Base-by-base conservation (phyloP, 1,140 invertebrate species). In the Drosophila sucinea region DNA sequence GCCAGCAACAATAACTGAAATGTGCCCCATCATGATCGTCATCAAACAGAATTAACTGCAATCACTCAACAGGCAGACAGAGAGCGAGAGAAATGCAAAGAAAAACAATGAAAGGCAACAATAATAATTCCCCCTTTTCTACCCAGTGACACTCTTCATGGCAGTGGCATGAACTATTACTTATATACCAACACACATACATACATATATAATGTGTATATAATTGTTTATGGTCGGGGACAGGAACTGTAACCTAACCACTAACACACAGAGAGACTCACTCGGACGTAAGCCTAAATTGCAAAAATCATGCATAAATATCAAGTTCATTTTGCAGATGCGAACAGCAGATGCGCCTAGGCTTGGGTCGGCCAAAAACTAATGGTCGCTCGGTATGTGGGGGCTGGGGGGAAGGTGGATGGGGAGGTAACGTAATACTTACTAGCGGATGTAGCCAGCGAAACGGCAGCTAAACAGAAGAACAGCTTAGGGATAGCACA, bases 311-410 rank as follows among this genome's bases (percentile, higher is more conserved):
- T 58, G 56, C 56, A 58, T 58, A 58, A 58, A 58, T 58, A 58
- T 58, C 56, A 58, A 58, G 56, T 58, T 58, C 32, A 35, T 58
- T 58, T 58, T 58, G 56, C 56, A 17, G 66, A 67, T 77, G 60
- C 73, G 74, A 74, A 51, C 58, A 63, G 73, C 73, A 74, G 76
- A 70, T 67, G 66, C 69, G 73, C 63, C 73, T 77, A 51, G 60
- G 71, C 3, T 57, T 38, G 35, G 33, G 56, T 60, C 38, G 58
- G 29, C 33, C 32, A 27, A 32, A 32, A 63, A 38, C 8, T 38
- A 38, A 38, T 38, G 10, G 35, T n/a, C 35, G 8, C 35, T 38
- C 35, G 8, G 35, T 17, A 17, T 17, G 17, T 17, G 17, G 17
- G 17, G 17, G 17, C 17, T 17, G 17, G 17, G 17, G 17, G 17